Evolutionary conservation across 2,113 vertebrate genomes (phyloP).

Genomic region (Oncorhynchus nerka): DNA sequence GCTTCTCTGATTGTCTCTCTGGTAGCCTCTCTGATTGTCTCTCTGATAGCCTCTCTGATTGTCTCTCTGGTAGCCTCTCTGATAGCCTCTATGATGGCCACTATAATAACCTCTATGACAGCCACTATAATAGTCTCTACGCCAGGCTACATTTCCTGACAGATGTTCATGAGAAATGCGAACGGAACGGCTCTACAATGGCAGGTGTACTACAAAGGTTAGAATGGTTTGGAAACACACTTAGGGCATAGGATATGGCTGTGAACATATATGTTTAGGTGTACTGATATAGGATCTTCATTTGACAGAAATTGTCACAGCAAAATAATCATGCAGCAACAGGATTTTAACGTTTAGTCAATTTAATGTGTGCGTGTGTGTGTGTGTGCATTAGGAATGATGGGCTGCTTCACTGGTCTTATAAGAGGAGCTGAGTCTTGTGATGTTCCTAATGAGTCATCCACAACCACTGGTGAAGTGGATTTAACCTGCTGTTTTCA

Average conservation of each 20-base stretch:
- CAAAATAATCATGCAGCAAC: no score
- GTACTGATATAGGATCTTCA: no score
- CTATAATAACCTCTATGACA: not conserved
- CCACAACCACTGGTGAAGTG: conserved; percentile 6
- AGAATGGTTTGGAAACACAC: not conserved
- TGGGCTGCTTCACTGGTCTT: not conserved
- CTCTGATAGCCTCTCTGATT: no score
- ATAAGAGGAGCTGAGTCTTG: conserved; percentile 20
- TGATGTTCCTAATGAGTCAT: conserved; percentile 17
- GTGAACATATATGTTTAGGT: not conserved
- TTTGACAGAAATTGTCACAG: no score
- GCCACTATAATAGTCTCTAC: not conserved
- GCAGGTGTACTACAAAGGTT: not conserved
- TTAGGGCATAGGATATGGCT: not conserved
- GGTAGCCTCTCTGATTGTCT: no score
- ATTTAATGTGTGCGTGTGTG: not conserved
- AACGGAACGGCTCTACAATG: not conserved
- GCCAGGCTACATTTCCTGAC: not conserved
- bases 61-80: no score
- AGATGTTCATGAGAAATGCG: not conserved
- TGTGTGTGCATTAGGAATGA: conserved; percentile 5
- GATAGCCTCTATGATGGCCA: rapidly evolving
- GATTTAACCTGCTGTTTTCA: conserved; percentile 28
- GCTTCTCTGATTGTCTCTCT: no score
- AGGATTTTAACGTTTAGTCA: no score